Evolutionary conservation across 2,797 vertebrate species (phyloP), one percentile per base, ranked within the genome.

Genomic region (Enteromius unitaeniatus): DNA sequence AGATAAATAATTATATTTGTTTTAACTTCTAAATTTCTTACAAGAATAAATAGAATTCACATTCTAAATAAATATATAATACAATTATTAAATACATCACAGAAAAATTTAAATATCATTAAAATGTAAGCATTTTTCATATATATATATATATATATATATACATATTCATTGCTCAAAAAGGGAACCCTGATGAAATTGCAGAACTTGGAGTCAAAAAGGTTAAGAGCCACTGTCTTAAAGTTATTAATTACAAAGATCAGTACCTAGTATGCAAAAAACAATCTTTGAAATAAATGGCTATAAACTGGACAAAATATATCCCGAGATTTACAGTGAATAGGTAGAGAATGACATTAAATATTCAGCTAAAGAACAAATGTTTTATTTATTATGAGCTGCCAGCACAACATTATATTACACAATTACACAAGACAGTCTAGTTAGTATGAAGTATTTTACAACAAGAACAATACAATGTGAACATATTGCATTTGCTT

Each of bases 301-400:
- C 26, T 6, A 17, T 17, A 10, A 34, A 31, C 9, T 5, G n/a
- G 34, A 68, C 34, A n/a, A 42, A 40, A 14, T 1, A n/a, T 10
- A 68, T 47, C n/a, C 1, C n/a, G 37, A 69, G 37, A 68, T 40
- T 40, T 23, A 13, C 55, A 60, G 55, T 62, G 15, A 47, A 45
- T 4, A 15, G 5, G 0, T 31, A 21, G 1, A 53, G 17, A 1
- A 75, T 62, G n/a, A 42, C 6, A 62, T 37, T 31, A 7, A 62
- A 58, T 28, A 64, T 11, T 17, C 55, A 11, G 15, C 19, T 55
- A 34, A 3, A 53, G 3, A 45, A 45, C 6, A 26, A 17, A n/a
- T 17, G 53, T 64, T 77, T 45, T 47, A 69, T 83, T 83, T 47
- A 45, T 45, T 23, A 47, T 6, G 17, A 47, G 64, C 45, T 75